Evolutionary conservation across 1,140 invertebrate species (phyloP).

Genomic region (Bombus fervidus): DNA sequence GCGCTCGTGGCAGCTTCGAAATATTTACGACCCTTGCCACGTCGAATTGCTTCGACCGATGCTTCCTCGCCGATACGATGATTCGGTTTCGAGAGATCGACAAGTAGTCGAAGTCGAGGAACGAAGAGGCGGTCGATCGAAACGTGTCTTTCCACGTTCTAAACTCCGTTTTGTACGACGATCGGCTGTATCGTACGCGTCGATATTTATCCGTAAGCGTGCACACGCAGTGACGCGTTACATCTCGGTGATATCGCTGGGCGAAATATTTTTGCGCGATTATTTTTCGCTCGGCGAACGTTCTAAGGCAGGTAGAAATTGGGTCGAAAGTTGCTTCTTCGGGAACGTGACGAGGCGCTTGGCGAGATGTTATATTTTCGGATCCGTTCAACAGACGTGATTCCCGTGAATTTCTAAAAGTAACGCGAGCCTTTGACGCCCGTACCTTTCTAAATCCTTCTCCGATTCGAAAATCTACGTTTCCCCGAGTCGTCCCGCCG

Average conservation of each 20-base stretch:
- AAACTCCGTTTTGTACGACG: too few species aligned
- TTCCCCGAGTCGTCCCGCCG: rapidly evolving
- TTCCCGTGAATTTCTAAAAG: conserved; percentile 67
- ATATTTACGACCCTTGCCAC: background rate
- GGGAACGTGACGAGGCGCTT: conserved; percentile 7
- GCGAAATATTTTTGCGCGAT: background rate
- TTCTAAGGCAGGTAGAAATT: conserved; percentile 47
- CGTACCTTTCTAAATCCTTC: conserved; percentile 31
- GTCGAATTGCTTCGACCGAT: background rate
- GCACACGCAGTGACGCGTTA: too few species aligned
- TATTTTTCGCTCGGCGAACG: background rate
- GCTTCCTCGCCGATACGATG: background rate
- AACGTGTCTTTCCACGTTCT: too few species aligned
- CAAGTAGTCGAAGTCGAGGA: too few species aligned
- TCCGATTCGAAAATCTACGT: background rate
- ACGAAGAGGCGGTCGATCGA: too few species aligned
- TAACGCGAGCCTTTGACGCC: conserved; percentile 59
- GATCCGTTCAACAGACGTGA: conserved; percentile 63
- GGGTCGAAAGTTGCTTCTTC: conserved; percentile 52
- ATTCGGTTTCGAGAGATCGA: too few species aligned
- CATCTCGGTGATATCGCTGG: background rate
- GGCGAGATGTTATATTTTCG: conserved; percentile 62
- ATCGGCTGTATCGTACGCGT: too few species aligned
- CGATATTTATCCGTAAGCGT: too few species aligned
- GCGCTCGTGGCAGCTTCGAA: background rate